Evolutionary conservation across 2,113 vertebrate genomes (phyloP).

Genomic region (Pipra filicauda): DNA sequence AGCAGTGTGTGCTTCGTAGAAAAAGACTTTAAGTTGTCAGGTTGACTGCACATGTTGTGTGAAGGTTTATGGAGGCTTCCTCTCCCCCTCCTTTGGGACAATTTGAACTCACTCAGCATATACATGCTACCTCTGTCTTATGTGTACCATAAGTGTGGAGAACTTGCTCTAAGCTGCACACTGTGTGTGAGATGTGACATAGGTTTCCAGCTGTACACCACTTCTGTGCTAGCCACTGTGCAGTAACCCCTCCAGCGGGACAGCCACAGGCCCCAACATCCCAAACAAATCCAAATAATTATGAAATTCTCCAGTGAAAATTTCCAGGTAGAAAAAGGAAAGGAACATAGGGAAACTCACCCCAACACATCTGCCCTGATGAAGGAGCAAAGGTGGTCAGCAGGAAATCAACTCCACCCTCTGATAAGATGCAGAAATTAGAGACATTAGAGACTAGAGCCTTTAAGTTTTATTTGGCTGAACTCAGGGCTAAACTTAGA

Average conservation of each 20-base stretch:
- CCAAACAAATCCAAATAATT: not conserved
- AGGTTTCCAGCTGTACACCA: accelerated
- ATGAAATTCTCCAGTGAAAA: not conserved
- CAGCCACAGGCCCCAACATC: not conserved
- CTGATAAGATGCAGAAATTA: not conserved
- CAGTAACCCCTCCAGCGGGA: not conserved
- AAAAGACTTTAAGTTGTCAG: not conserved
- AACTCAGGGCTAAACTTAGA: not conserved
- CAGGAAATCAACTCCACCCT: not conserved
- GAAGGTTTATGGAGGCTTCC: not conserved
- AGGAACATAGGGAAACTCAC: accelerated
- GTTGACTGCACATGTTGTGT: not conserved
- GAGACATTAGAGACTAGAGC: not conserved
- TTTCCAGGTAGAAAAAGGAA: not conserved
- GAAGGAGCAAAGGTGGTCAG: not conserved
- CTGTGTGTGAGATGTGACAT: not conserved
- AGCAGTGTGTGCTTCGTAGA: not conserved
- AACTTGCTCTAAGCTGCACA: accelerated
- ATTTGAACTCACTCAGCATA: not conserved
- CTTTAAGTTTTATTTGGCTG: not conserved
- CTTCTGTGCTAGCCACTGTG: not conserved
- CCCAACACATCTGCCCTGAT: not conserved
- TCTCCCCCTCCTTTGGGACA: not conserved
- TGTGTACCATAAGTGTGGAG: not conserved
- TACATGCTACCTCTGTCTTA: not conserved